Base-by-base conservation (phyloP, 2,888 invertebrate genomes). In the Omphaloscelis lunosa region DNA sequence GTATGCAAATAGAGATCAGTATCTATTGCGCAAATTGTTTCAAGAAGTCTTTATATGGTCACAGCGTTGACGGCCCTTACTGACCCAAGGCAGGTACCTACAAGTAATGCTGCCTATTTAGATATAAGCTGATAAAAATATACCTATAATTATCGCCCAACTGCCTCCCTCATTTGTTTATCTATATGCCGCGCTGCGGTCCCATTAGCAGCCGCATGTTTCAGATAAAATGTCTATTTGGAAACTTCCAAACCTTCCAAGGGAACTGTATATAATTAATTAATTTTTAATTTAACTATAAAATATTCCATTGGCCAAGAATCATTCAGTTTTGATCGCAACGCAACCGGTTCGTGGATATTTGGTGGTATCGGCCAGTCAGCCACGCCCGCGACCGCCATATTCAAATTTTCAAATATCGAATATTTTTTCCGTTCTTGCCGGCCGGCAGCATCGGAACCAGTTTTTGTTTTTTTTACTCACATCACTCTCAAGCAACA, bases 141-240 rank as follows among this genome's bases (percentile, higher is more conserved):
- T 82, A 87, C 86, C 88, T 89, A 86, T 92, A 93, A 94, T 93
- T 92, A 93, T 92, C 91, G 89, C 84, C 83, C 90, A 95, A 95
- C 90, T 93, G 91, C 88, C 84, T 92, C 86, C 87, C 82, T 93
- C 93, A 95, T 95, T 95, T 95, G 91, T 93, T 92, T 95, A 95
- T 95, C 95, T 92, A 79, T 80, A 80, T 82, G 86, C 89, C 91
- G 91, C 91, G 91, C 88, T 86, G 88, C 82, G 89, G 89, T 90
- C 86, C 92, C 92, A 95, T 95, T 95, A 95, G 89, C 86, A 95
- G 89, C 86, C 82, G 84, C 89, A 87, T 91, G 90, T 90, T 92
- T 90, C 78, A 91, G 95, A 94, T 95, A 95, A 95, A 91, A 87
- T 73, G 71, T 75, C 90, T 90, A 93, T 95, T 95, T 92, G 95